Conservation (phyloP, 2,797 vertebrate species). For the Lepus oiostolus region DNA sequence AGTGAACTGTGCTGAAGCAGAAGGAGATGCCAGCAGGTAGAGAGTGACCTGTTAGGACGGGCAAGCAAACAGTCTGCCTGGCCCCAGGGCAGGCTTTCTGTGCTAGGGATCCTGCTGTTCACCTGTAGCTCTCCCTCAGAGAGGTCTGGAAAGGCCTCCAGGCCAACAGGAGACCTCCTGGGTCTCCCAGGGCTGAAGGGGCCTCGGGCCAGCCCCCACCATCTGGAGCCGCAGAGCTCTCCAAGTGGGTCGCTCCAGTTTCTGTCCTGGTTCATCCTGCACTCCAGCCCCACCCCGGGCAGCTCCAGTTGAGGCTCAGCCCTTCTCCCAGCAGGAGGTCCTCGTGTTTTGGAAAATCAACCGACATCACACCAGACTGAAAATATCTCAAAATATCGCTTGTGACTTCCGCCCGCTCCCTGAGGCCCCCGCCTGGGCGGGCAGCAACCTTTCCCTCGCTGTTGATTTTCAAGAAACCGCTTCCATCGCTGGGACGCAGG, state of each 20-base stretch:
- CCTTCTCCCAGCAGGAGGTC: conserved; percentile 38
- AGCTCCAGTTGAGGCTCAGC: conserved; percentile 40
- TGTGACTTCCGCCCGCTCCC: conserved; percentile 58
- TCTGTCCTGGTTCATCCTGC: conserved; percentile 51
- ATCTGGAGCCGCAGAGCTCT: background rate
- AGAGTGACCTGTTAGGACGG: background rate
- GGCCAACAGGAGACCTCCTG: conserved; percentile 14
- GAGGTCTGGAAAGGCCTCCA: conserved; percentile 14
- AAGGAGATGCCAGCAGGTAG: background rate
- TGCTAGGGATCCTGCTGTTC: background rate
- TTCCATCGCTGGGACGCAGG: conserved; percentile 77
- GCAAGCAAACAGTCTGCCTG: background rate
- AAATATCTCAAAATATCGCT: conserved; percentile 65
- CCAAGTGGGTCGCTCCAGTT: conserved; percentile 72
- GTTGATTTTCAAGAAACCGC: conserved; percentile 86
- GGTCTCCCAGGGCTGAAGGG: background rate
- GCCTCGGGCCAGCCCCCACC: background rate
- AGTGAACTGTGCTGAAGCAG: background rate
- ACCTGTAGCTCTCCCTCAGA: background rate
- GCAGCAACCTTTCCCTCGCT: conserved; percentile 54
- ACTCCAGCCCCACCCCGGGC: conserved; percentile 29
- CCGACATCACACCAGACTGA: conserved; percentile 48
- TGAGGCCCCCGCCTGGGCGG: conserved; percentile 27
- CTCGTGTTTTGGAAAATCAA: conserved; percentile 82
- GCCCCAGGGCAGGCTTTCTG: background rate